A percentile compares a stretch with the other conserved stretches of the same genome.
Conservation (phyloP, 2,797 vertebrate species). For the Pogoniulus pusillus region DNA sequence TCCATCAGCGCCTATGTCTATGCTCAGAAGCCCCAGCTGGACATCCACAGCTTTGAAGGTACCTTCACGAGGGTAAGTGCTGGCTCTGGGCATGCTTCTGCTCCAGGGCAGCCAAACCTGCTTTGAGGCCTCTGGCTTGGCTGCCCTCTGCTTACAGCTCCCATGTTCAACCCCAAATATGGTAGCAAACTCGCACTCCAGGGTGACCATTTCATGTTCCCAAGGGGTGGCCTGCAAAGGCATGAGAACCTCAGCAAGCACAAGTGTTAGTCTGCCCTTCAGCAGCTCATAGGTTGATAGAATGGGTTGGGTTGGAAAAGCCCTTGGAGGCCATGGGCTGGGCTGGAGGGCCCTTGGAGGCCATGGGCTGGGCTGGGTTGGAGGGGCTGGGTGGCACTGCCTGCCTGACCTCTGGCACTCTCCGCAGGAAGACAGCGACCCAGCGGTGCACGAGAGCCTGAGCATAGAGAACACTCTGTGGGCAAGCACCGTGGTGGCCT, state of each 20-base stretch:
- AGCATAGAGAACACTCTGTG: conserved; percentile 95
- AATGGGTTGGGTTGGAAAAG: too few relatives aligned
- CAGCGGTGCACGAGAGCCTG: conserved; percentile 91
- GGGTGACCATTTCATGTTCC: background rate
- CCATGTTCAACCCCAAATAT: background rate
- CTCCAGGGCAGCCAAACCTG: background rate
- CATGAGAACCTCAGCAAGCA: background rate
- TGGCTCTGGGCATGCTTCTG: background rate
- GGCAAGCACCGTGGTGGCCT: conserved; percentile 97
- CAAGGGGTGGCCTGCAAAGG: background rate
- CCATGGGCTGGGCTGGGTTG: too few relatives aligned
- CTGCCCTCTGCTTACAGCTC: background rate
- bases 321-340: too few relatives aligned
- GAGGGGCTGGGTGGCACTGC: too few relatives aligned
- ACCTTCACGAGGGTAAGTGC: conserved; percentile 94
- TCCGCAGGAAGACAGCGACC: conserved; percentile 91
- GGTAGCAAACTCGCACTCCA: background rate
- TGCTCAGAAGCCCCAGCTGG: conserved; percentile 94
- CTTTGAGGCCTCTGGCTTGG: background rate
- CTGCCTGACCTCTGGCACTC: background rate
- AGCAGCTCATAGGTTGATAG: too few relatives aligned
- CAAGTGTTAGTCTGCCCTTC: too few relatives aligned
- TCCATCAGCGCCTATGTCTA: conserved; percentile 93
- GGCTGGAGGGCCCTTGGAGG: too few relatives aligned
- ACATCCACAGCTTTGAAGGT: conserved; percentile 98